These are phyloP conservation scores for Phaonia tiefii DNA, from an alignment of 2,888 invertebrate genomes.

Conservation along the genomic window DNA sequence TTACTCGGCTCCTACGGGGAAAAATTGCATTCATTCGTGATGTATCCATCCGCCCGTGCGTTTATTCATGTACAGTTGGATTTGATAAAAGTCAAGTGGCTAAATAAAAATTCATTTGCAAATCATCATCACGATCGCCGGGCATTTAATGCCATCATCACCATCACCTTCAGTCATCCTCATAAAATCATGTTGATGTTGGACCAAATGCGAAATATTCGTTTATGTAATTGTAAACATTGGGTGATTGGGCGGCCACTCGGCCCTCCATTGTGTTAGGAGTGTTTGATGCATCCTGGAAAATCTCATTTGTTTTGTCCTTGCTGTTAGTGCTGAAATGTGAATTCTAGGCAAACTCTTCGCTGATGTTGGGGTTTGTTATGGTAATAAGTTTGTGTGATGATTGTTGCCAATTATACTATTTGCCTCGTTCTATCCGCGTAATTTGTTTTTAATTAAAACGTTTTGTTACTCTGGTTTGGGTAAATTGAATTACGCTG, in stretches of 20 bases:
- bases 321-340: neutral
- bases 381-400: constrained; percentile 55
- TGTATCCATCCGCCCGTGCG: neutral
- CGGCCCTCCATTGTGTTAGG: too few relatives aligned
- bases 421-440: constrained; percentile 61
- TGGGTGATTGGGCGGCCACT: neutral
- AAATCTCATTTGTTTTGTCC: neutral
- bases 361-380: constrained; percentile 48
- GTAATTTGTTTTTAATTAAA: constrained; percentile 67
- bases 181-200: neutral
- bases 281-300: too few relatives aligned
- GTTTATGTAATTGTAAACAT: neutral
- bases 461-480: constrained; percentile 21
- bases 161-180: too few relatives aligned
- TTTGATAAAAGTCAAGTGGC: constrained; percentile 52
- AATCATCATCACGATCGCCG: constrained; percentile 32
- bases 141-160: neutral
- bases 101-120: constrained; percentile 59
- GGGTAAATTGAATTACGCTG: constrained; percentile 25
- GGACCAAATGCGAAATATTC: neutral
- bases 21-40: constrained; percentile 10
- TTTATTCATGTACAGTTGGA: constrained; percentile 7
- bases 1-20: neutral
- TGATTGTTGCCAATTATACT: constrained; percentile 60
- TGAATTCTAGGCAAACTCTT: constrained; percentile 15